These are phyloP conservation scores for Physella acuta DNA, from an alignment of 1,140 invertebrate species.

Conservation along the genomic window DNA sequence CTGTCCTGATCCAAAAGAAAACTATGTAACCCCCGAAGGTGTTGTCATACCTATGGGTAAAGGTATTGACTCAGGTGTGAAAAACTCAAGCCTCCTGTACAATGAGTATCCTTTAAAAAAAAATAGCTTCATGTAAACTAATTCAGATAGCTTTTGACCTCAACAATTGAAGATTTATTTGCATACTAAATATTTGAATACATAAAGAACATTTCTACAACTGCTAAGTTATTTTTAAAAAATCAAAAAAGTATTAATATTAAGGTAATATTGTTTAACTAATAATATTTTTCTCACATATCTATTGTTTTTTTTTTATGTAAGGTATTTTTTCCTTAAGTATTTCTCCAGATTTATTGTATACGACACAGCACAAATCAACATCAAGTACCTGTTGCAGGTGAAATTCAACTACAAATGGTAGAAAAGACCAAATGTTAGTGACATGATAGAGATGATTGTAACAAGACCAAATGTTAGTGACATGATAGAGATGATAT, in stretches of 20 bases:
- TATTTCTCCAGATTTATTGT: slow-evolving; percentile 62
- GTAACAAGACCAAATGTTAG: no score
- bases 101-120: slow-evolving; percentile 62
- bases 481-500: no score
- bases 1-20: slow-evolving; percentile 44
- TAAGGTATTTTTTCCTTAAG: slow-evolving; percentile 48
- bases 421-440: slow-evolving; percentile 22
- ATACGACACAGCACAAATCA: slow-evolving; percentile 60
- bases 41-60: slow-evolving; percentile 56
- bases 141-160: no score
- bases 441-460: no score
- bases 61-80: slow-evolving; percentile 34
- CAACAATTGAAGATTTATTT: no score
- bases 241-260: background rate
- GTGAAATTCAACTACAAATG: slow-evolving; percentile 59
- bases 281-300: background rate
- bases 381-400: slow-evolving; percentile 59
- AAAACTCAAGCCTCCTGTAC: slow-evolving; percentile 55
- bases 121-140: no score
- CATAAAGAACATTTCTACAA: no score
- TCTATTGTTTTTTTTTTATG: no score
- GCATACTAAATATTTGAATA: no score
- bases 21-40: slow-evolving; percentile 45
- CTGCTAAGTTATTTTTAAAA: slow-evolving; percentile 3
- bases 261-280: background rate